Evolutionary conservation across 1,140 invertebrate species (phyloP), one percentile per base, ranked within the genome.

Genomic region (Atopsyche davidsoni): DNA sequence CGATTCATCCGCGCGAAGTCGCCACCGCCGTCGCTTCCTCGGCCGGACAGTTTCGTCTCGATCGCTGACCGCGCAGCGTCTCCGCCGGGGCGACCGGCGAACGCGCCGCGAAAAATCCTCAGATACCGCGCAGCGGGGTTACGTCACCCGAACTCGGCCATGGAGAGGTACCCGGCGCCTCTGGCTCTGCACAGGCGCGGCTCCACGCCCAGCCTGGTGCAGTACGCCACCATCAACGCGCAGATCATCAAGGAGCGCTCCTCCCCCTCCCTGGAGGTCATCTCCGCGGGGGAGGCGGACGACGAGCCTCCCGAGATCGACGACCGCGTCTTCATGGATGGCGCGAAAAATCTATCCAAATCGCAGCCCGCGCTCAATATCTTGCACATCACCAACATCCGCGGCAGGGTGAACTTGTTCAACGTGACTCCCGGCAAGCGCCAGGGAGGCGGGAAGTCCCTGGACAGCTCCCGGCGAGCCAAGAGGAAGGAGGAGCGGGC

Each of bases 171-270:
- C 17, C 48, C 48, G n/a, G 16, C 31, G 10, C 14, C 40, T 11
- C 48, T 50, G 36, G 13, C 49, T 11, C 18, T 41, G 21, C 50
- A 52, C 36, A 24, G 56, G 10, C 40, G 56, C 36, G 51, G 51
- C 22, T 58, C 56, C 21, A 58, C 51, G 11, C 51, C 56, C 17
- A 58, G 56, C 22, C 44, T 58, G 6, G 43, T 58, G 19, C 56
- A 58, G 41, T 58, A 36, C 44, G 56, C 56, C n/a, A 54, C 51
- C 2, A 58, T 58, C 38, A 58, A 58, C 40, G 56, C 56, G 6
- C 51, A 58, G 48, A 22, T 58, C 21, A 52, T 51, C 35, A 58
- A 58, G 38, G 56, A 58, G 40, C 32, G 55, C 7, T 34, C 46
- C 0, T 57, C 55, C 11, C 55, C 55, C 6, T 57, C 55, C 19